These are phyloP conservation scores for Euschistus heros DNA, from an alignment of 1,140 invertebrate genomes.

Conservation along the genomic window DNA sequence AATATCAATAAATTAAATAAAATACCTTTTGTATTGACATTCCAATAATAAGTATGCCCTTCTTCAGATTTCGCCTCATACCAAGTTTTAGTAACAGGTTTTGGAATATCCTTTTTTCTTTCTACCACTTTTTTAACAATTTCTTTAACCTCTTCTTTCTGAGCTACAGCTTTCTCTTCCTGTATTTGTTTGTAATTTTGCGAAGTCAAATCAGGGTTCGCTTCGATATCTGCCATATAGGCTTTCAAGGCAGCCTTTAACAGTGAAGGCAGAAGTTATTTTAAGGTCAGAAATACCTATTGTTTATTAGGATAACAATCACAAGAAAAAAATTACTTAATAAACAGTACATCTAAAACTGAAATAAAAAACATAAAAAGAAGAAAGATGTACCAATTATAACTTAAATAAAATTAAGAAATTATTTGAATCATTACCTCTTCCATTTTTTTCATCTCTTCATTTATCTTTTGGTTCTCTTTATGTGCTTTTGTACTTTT, in stretches of 20 bases:
- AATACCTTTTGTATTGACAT: conserved; percentile 46
- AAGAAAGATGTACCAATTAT: not conserved
- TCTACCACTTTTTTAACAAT: conserved; percentile 34
- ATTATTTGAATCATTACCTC: conserved; percentile 38
- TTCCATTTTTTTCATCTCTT: conserved; percentile 81
- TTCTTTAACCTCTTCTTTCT: conserved; percentile 35
- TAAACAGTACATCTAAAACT: not conserved
- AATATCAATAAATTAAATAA: not conserved
- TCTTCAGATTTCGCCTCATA: conserved; percentile 57
- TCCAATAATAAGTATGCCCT: conserved; percentile 69
- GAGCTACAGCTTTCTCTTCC: conserved; percentile 34
- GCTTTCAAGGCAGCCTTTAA: conserved; percentile 62
- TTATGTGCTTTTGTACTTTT: conserved; percentile 69
- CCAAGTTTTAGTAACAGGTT: conserved; percentile 43
- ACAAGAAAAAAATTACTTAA: too few relatives aligned
- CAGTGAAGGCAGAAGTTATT: not conserved
- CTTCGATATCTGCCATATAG: conserved; percentile 65
- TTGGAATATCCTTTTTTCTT: conserved; percentile 33
- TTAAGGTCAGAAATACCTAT: not conserved
- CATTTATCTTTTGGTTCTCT: conserved; percentile 61
- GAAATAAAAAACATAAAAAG: not conserved
- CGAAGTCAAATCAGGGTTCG: conserved; percentile 46
- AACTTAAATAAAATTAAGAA: not conserved
- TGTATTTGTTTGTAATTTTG: conserved; percentile 32
- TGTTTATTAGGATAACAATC: not conserved